Percentiles rank a stretch among this genome's conserved stretches.
These are phyloP conservation scores for Acropternis orthonyx DNA, from an alignment of 2,797 vertebrate species.

Conservation along the genomic window DNA sequence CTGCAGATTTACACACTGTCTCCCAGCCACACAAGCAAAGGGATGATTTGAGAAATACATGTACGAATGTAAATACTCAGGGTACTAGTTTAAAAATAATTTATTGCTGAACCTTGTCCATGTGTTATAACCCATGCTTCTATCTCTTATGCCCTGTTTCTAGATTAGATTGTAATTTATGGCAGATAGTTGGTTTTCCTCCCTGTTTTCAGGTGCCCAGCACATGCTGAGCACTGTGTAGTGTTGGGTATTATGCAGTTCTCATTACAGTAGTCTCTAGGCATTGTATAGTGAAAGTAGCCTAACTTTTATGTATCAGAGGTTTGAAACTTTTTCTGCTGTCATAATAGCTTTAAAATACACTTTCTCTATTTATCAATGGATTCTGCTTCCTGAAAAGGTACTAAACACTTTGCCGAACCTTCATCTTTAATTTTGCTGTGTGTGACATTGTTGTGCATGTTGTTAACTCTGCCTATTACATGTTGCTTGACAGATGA, in stretches of 20 bases:
- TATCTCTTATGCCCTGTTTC: not conserved
- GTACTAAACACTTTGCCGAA: not conserved
- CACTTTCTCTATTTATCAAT: not conserved
- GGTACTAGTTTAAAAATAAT: not conserved
- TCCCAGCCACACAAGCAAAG: not conserved
- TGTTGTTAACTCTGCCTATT: slow-evolving; percentile 7
- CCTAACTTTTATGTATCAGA: not conserved
- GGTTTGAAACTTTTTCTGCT: not conserved
- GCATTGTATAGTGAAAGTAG: not conserved
- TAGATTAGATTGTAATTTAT: not conserved
- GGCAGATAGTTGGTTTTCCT: not conserved
- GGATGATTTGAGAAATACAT: not conserved
- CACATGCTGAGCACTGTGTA: not conserved
- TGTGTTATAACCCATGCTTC: not conserved
- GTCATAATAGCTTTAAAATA: not conserved
- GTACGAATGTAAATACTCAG: not conserved
- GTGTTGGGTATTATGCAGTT: not conserved
- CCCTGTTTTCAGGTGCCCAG: not conserved
- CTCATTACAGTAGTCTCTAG: not conserved
- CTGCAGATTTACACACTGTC: not conserved
- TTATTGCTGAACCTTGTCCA: not conserved
- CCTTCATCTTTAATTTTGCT: not conserved
- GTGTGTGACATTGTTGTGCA: not conserved
- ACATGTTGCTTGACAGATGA: not conserved
- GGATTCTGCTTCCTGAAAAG: not conserved